Base-by-base conservation (phyloP, 2,888 invertebrate genomes). In the Netelia fuscicornis region DNA sequence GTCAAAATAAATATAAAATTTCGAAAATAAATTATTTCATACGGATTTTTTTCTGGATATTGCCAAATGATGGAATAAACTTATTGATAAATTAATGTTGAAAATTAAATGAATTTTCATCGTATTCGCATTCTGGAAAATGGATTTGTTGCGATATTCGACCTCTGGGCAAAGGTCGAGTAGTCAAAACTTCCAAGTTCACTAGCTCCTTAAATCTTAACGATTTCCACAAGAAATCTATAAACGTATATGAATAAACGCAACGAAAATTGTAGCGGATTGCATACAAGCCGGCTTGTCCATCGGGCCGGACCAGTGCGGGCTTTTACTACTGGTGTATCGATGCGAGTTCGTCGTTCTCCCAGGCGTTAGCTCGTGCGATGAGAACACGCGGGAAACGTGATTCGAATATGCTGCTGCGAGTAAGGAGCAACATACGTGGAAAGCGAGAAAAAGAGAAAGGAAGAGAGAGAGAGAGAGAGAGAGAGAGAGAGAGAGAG, bases 331-430 rank as follows among this genome's bases (percentile, higher is more conserved):
- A 81, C 83, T 77, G 64, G 77, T 10, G 6, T 30, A 25, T 1
- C 1, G 2, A 30, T 23, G 20, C 37, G 60, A 37, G 52, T 52
- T 56, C 58, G 58, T 17, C 20, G 20, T 6, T 58, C 62, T 44
- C 30, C 17, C 58, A 37, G 75, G 70, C 58, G 56, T 37, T 62
- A 76, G 70, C 86, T 85, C 85, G 86, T 86, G 85, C 81, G 87
- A 82, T 77, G 81, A 82, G 84, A 86, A 85, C 83, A 84, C 70
- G 80, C 84, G 76, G 72, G 76, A 87, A 86, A 86, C 87, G 86
- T 85, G 86, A 87, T 87, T 87, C 85, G 87, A 87, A 86, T 88
- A 75, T 60, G 79, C 52, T 23, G 60, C 44, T 56, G 71, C 52
- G 78, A 56, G 42, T 74, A 76, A 81, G 44, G 65, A 37, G 42